Conservation (phyloP, 2,888 invertebrate species). For the Cephus pygmeus region DNA sequence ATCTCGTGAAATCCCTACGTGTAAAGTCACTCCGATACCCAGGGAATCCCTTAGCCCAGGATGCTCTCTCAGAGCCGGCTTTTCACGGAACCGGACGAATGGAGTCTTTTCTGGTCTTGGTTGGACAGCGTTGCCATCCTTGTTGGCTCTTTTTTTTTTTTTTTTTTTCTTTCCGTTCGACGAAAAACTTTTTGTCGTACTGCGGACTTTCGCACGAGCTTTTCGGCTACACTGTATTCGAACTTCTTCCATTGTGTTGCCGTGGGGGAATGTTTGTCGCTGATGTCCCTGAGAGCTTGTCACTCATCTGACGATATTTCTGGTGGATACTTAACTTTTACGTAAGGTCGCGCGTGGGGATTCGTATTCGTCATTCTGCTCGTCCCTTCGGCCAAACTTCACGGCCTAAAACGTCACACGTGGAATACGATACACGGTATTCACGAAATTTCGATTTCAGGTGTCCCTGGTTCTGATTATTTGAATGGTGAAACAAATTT, state of each 20-base stretch:
- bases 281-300: constrained; percentile 53
- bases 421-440: too few species aligned
- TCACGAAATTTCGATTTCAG: too few species aligned
- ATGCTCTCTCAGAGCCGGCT: too few species aligned
- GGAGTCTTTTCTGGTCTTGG: background rate
- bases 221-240: constrained; percentile 2
- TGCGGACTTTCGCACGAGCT: constrained; percentile 6
- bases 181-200: background rate
- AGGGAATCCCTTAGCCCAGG: too few species aligned
- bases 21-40: too few species aligned
- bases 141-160: background rate
- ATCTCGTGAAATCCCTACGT: too few species aligned
- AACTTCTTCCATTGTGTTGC: constrained; percentile 23
- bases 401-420: too few species aligned
- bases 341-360: constrained; percentile 24
- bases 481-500: too few species aligned
- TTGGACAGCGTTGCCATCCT: background rate
- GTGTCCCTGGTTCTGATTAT: too few species aligned
- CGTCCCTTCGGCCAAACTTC: background rate
- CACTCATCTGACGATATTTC: constrained; percentile 56
- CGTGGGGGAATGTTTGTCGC: constrained; percentile 30
- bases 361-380: background rate
- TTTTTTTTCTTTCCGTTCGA: background rate
- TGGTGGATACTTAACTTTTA: constrained; percentile 39
- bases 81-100: background rate